Evolutionary conservation across 2,113 vertebrate species (phyloP).

Genomic region (Cygnus atratus): DNA sequence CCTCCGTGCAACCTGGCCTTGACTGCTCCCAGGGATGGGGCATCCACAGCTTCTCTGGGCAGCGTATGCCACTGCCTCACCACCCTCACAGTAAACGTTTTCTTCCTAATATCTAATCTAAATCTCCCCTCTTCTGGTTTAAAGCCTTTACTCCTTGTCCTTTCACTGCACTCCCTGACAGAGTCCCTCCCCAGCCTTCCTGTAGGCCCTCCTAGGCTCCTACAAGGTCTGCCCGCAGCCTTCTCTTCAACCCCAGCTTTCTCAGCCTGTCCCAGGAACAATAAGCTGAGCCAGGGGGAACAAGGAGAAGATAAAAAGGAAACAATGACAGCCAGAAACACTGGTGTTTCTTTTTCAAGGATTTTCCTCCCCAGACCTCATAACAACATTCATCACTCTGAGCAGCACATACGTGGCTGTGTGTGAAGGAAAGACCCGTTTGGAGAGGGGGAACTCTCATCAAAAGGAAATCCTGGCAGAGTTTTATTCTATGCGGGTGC

Average conservation of each 20-base stretch:
- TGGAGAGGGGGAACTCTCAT: background rate
- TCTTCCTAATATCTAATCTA: too few species aligned
- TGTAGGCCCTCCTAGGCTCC: background rate
- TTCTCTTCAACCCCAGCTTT: background rate
- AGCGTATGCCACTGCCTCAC: too few species aligned
- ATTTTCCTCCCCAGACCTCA: background rate
- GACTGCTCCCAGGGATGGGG: background rate
- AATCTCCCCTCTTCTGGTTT: too few species aligned
- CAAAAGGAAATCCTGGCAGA: background rate
- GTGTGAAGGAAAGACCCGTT: background rate
- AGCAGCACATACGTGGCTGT: accelerated
- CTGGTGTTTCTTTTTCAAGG: accelerated
- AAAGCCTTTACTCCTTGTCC: too few species aligned
- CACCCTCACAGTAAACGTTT: too few species aligned
- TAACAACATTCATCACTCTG: accelerated
- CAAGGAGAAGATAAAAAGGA: background rate
- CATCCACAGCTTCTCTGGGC: too few species aligned
- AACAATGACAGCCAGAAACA: background rate
- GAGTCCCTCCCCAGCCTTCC: background rate
- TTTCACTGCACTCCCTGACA: too few species aligned
- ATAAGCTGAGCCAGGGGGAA: background rate
- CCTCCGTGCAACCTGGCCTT: background rate
- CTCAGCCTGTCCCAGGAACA: background rate
- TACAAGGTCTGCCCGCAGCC: background rate
- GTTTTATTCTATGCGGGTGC: background rate